Evolutionary conservation across 2,113 vertebrate species (phyloP).

Genomic region (Osmerus mordax): DNA sequence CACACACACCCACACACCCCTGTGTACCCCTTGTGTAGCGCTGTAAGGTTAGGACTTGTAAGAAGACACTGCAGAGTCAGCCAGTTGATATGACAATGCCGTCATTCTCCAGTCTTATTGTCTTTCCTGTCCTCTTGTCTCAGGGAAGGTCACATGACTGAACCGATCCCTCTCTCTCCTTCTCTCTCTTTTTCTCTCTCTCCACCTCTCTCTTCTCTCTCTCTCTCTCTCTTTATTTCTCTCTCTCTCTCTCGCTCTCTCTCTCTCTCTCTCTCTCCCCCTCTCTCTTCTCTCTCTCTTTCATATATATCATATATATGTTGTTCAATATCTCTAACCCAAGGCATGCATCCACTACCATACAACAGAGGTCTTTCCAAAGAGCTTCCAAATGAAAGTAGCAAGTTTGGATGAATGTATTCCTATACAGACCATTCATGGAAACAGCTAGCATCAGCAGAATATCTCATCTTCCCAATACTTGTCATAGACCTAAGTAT

Average conservation of each 20-base stretch:
- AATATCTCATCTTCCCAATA: no score
- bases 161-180: conserved; percentile 20
- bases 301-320: neutral
- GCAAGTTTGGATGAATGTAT: neutral
- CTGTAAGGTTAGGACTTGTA: conserved; percentile 67
- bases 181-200: neutral
- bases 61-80: conserved; percentile 73
- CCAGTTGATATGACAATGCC: conserved; percentile 64
- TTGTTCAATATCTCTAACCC: neutral
- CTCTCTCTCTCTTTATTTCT: conserved; percentile 15
- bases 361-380: neutral
- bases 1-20: neutral
- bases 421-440: no score
- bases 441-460: no score
- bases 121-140: conserved; percentile 50
- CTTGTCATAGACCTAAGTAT: no score
- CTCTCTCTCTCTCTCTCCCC: conserved; percentile 3
- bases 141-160: conserved; percentile 56
- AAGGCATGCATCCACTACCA: neutral
- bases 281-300: neutral
- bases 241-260: conserved; percentile 1
- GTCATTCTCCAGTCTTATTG: conserved; percentile 59
- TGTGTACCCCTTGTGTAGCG: conserved; percentile 52
- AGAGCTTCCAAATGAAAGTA: neutral
- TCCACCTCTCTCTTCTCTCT: neutral